These are phyloP conservation scores for Drosophila silvestris DNA, from an alignment of 2,888 invertebrate genomes.

Conservation along the genomic window DNA sequence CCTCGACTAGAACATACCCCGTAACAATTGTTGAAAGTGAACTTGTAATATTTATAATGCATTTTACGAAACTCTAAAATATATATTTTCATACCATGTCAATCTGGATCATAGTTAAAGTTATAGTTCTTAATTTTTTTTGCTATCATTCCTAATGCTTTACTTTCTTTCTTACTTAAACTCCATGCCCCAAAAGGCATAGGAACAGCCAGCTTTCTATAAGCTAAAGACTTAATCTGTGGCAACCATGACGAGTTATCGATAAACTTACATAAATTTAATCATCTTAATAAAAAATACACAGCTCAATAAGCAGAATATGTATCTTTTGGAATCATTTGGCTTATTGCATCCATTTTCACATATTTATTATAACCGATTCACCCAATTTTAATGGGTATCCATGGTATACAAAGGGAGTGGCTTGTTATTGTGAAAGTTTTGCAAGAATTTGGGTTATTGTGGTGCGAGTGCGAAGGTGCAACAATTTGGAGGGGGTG, in stretches of 20 bases:
- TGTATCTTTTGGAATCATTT: too few species aligned
- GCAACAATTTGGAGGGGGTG: conserved; percentile 17
- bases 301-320: neutral
- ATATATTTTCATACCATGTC: neutral
- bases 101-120: neutral
- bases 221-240: neutral
- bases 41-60: neutral
- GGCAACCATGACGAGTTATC: neutral
- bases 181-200: neutral
- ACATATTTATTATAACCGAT: neutral
- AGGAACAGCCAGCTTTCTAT: neutral
- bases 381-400: neutral
- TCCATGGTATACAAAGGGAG: conserved; percentile 3
- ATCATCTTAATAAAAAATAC: neutral
- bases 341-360: neutral
- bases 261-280: neutral
- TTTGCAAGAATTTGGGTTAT: conserved; percentile 66
- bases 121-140: neutral
- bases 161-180: neutral
- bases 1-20: neutral
- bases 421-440: conserved; percentile 58
- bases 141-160: neutral
- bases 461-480: conserved; percentile 13
- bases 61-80: neutral
- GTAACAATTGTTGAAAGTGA: neutral